phyloP scores from a whole-genome alignment of 2,888 invertebrate species.

The Macroteleia sp. region DNA sequence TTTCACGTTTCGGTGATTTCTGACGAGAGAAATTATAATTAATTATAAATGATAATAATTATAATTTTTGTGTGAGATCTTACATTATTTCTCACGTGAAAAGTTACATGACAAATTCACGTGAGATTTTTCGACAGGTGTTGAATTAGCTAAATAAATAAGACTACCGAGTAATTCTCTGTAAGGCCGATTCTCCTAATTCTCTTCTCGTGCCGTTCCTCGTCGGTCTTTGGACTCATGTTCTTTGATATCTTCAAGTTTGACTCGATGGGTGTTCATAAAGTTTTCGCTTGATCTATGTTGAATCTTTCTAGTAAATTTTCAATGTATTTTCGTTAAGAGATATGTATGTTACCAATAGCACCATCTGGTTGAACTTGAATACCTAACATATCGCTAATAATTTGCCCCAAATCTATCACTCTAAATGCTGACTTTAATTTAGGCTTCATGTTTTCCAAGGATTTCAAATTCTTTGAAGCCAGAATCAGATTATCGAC shows the following conservation, averaged over 20 bases:
- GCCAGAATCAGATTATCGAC: conserved; percentile 59
- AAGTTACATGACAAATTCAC: no score
- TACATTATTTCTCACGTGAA: no score
- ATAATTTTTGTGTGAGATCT: no score
- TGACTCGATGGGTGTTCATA: conserved; percentile 61
- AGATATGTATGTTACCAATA: conserved; percentile 56
- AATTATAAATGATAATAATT: no score
- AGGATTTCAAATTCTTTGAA: conserved; percentile 33
- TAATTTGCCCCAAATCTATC: conserved; percentile 55
- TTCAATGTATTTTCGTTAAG: conserved; percentile 56
- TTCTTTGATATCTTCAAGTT: conserved; percentile 51
- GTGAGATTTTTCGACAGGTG: no score
- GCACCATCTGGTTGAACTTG: conserved; percentile 42
- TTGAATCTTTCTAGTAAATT: conserved; percentile 55
- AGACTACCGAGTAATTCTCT: conserved; percentile 63
- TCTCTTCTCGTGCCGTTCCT: conserved; percentile 47
- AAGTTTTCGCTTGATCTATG: conserved; percentile 40
- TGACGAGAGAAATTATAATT: no score
- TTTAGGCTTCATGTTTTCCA: conserved; percentile 40
- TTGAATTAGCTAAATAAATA: conserved; percentile 59
- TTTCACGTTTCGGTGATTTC: no score
- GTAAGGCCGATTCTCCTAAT: conserved; percentile 54
- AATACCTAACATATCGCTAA: conserved; percentile 46
- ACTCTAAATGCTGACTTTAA: conserved; percentile 56
- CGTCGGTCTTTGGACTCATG: conserved; percentile 16